Conservation (phyloP, 1,140 invertebrate genomes). For the Anoplophora glabripennis region DNA sequence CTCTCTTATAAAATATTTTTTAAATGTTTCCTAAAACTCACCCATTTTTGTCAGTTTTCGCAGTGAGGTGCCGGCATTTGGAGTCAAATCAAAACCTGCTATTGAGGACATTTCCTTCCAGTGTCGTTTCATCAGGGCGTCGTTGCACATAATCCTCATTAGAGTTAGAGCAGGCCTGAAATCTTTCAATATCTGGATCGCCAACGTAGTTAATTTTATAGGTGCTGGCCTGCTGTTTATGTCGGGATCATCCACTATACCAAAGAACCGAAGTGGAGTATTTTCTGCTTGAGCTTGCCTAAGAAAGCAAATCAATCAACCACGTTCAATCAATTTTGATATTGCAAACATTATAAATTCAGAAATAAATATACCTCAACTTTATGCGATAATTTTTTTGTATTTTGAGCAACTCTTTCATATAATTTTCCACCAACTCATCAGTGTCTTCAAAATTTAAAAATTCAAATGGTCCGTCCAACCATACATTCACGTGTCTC, state of each 20-base stretch:
- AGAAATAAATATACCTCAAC: slow-evolving; percentile 48
- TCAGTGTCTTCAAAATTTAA: slow-evolving; percentile 72
- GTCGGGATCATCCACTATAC: slow-evolving; percentile 74
- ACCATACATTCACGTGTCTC: slow-evolving; percentile 78
- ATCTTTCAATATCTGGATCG: slow-evolving; percentile 71
- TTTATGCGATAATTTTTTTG: slow-evolving; percentile 79
- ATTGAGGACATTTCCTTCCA: slow-evolving; percentile 89
- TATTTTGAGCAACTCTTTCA: slow-evolving; percentile 71
- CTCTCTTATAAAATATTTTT: too few species aligned
- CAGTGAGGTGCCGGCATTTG: slow-evolving; percentile 80
- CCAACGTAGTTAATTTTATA: slow-evolving; percentile 68
- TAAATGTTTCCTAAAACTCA: neutral
- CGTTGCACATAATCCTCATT: slow-evolving; percentile 83
- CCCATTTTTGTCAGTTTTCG: slow-evolving; percentile 74
- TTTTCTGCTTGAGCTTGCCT: slow-evolving; percentile 71
- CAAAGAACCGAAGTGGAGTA: slow-evolving; percentile 61
- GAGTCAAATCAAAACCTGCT: slow-evolving; percentile 79
- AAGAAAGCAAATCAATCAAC: neutral
- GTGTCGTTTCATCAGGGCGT: slow-evolving; percentile 79
- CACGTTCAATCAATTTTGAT: neutral
- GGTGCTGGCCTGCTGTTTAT: slow-evolving; percentile 73
- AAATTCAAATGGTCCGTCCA: slow-evolving; percentile 87
- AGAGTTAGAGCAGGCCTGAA: slow-evolving; percentile 79
- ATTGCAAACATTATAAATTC: neutral
- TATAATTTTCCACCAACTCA: slow-evolving; percentile 66